Base-by-base conservation (phyloP, 2,888 invertebrate genomes). In the Leucoma salicis region DNA sequence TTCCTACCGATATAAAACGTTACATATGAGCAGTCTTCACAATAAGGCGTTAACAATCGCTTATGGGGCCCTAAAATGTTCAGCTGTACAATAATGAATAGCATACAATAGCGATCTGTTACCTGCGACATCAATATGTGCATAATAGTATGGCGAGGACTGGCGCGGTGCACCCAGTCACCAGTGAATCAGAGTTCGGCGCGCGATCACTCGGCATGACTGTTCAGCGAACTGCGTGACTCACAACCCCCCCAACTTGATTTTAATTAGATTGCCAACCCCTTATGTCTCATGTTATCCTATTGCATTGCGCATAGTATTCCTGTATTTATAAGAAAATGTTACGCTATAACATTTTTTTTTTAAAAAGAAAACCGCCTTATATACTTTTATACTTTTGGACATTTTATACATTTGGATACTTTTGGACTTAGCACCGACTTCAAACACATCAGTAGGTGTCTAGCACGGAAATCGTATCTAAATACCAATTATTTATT, bases 91-190 rank as follows among this genome's bases (percentile, higher is more conserved):
- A 87, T 88, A 76, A 83, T 66, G 78, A 77, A 78, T 75, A 76
- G 82, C 78, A 85, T 75, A 87, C 86, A 86, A 87, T 87, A 66
- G 82, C 74, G 72, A 80, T 86, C 75, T 69, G 82, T 84, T 86
- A 85, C 83, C 83, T 82, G 85, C 70, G 77, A 66, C 78, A 83
- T 84, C 77, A 85, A 72, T 84, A 86, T 82, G 86, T 86, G 82
- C 85, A 84, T 85, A 85, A 74, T 78, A 72, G 76, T 76, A 71
- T 70, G 78, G 74, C 66, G 62, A 64, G 63, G 49, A 39, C 43
- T 33, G 50, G 43, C 35, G 36, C 48, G 42, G 38, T 53, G 74
- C 70, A 70, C 63, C 74, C 78, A 78, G 68, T 75, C 78, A 69
- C 52, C 66, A 66, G 63, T 70, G 71, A 70, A 58, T 72, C 73